phyloP scores from a whole-genome alignment of 2,888 invertebrate genomes.

The Melinaea menophilus region DNA sequence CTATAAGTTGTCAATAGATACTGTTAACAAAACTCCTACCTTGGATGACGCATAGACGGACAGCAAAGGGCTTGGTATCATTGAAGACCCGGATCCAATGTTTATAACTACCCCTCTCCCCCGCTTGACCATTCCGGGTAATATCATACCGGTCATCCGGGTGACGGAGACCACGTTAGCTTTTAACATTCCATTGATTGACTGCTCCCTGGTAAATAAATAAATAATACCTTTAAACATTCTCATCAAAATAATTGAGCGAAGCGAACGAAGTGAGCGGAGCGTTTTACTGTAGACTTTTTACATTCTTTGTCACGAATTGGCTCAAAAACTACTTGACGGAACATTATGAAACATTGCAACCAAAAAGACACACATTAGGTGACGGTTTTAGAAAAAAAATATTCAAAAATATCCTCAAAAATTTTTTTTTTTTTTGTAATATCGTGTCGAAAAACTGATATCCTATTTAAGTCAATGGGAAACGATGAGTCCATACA shows the following conservation, averaged over 20 bases:
- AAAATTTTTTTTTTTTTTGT: not conserved
- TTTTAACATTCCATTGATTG: constrained; percentile 82
- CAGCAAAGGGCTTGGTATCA: constrained; percentile 88
- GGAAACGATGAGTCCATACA: no score
- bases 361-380: no score
- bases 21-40: constrained; percentile 57
- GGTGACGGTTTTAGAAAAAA: no score
- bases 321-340: no score
- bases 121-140: constrained; percentile 91
- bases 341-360: no score
- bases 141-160: constrained; percentile 89
- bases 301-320: no score
- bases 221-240: not conserved
- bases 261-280: no score
- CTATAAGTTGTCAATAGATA: no score
- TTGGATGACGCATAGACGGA: constrained; percentile 93
- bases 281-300: no score
- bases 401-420: not conserved
- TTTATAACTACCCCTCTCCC: constrained; percentile 92
- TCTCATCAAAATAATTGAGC: no score
- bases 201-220: constrained; percentile 68
- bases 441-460: not conserved
- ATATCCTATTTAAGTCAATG: no score
- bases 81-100: constrained; percentile 89
- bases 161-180: constrained; percentile 89